Evolutionary conservation across 1,140 invertebrate species (phyloP), one percentile per base, ranked within the genome.

Genomic region (Solen grandis): DNA sequence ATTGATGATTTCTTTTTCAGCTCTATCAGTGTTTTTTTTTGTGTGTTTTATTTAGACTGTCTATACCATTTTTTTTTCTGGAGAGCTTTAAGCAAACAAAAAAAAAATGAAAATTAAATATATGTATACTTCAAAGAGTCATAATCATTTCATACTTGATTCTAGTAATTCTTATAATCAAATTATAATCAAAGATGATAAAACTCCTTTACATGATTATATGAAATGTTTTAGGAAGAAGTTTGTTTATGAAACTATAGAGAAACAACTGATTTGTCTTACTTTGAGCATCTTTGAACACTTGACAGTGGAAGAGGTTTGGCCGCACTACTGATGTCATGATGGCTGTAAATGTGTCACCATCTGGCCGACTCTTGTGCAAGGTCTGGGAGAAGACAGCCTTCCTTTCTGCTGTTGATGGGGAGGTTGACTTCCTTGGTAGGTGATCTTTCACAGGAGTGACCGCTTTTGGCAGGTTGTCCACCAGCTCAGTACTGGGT

Each of bases 231-330:
- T n/a, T n/a, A n/a, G n/a, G n/a, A n/a, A n/a, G n/a, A n/a, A n/a
- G n/a, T n/a, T n/a, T n/a, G n/a, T n/a, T n/a, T n/a, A n/a, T n/a
- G n/a, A n/a, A n/a, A n/a, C 8, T 46, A 46, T 10, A 46, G 8
- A 46, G 41, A 46, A 46, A 46, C 41, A 10, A 46, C 19, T 10
- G 41, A 10, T 46, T 10, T 36, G 8, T 60, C 70, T 73, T 73
- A 73, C 70, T 60, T 10, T 33, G 2, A 27, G 35, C 35, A 5
- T 76, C 73, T 22, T 27, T 38, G n/a, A 68, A 78, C 29, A 70
- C n/a, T 31, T 80, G 77, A 65, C 77, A 80, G 22, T 80, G 69
- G 22, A 80, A 80, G 16, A 35, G 41, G 33, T 54, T 63, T 33
- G 77, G 77, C 16, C 57, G 27, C 22, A 63, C 77, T 25, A 70